phyloP scores from a whole-genome alignment of 2,888 invertebrate genomes.

The Unio delphinus region DNA sequence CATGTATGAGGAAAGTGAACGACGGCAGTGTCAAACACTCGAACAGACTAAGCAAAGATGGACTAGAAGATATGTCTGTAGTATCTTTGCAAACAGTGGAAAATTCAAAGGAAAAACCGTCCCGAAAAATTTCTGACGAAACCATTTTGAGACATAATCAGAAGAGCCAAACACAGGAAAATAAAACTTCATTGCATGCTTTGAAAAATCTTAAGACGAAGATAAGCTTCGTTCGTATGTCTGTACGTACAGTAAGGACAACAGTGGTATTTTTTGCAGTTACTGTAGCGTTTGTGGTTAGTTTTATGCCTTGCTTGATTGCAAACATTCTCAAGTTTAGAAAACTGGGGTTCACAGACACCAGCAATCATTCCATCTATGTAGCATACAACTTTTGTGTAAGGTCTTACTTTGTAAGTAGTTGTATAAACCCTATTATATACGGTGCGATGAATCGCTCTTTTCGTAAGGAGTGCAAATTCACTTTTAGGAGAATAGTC shows the following conservation, averaged over 20 bases:
- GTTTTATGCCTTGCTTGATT: conserved; percentile 53
- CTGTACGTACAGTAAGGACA: conserved; percentile 43
- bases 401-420: conserved; percentile 57
- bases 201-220: neutral
- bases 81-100: conserved; percentile 30
- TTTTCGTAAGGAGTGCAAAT: conserved; percentile 40
- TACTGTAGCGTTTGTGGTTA: conserved; percentile 48
- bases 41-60: neutral
- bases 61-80: conserved; percentile 22
- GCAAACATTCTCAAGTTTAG: conserved; percentile 49
- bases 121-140: conserved; percentile 25
- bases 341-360: conserved; percentile 42
- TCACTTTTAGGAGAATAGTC: conserved; percentile 26
- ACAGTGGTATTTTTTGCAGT: conserved; percentile 56
- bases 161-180: conserved; percentile 2
- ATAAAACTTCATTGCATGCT: neutral
- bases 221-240: conserved; percentile 25
- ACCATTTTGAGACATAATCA: conserved; percentile 3
- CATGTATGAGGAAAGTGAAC: conserved; percentile 11
- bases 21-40: conserved; percentile 1
- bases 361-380: conserved; percentile 32
- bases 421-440: conserved; percentile 53
- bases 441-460: conserved; percentile 52
- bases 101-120: conserved; percentile 7
- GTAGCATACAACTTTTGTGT: conserved; percentile 53